phyloP scores from a whole-genome alignment of 2,797 vertebrate species.

The Bradypus variegatus region DNA sequence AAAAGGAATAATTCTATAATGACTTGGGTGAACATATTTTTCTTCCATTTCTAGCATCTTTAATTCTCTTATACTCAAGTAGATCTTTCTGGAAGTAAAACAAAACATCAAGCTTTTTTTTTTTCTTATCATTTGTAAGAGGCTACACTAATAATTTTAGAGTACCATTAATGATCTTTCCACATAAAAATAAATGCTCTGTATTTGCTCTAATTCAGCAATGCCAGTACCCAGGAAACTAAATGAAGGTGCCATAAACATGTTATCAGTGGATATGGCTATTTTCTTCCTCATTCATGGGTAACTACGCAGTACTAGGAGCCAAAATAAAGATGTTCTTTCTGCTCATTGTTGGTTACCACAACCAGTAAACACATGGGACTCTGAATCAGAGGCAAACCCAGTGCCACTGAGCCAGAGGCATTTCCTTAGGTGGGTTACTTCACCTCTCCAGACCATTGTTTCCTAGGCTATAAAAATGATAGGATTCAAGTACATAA shows the following conservation, averaged over 20 bases:
- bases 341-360: neutral
- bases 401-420: neutral
- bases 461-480: neutral
- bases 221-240: neutral
- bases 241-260: neutral
- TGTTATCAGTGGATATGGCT: neutral
- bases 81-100: slow-evolving; percentile 28
- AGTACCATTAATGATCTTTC: slow-evolving; percentile 12
- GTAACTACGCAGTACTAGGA: neutral
- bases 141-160: slow-evolving; percentile 7
- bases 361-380: neutral
- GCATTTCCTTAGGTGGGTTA: neutral
- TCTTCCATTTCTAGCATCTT: neutral
- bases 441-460: neutral
- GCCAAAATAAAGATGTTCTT: neutral
- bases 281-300: neutral
- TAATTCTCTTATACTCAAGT: slow-evolving; percentile 25
- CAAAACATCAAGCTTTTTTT: neutral
- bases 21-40: neutral
- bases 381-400: neutral
- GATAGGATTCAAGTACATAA: neutral
- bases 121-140: neutral
- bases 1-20: neutral
- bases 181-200: slow-evolving; percentile 30
- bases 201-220: slow-evolving; percentile 11